These are phyloP conservation scores for Adoxophyes honmai DNA, from an alignment of 1,140 invertebrate species.

Conservation along the genomic window DNA sequence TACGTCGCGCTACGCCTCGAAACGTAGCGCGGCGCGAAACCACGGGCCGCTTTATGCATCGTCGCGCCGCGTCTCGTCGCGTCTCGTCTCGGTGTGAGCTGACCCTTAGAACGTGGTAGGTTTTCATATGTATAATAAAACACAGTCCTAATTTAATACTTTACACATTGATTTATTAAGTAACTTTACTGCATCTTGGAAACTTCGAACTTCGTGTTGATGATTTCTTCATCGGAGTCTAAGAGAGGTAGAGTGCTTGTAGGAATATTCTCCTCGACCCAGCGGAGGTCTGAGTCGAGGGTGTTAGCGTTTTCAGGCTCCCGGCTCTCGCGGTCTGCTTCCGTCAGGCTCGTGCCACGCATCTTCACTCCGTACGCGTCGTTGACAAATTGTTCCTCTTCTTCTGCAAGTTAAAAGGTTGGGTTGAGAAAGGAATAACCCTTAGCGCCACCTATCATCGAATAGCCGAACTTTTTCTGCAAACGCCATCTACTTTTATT, in stretches of 20 bases:
- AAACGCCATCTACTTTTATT: too few species aligned
- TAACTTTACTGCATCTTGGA: slow-evolving; percentile 90
- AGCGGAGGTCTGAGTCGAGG: slow-evolving; percentile 90
- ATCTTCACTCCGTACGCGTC: slow-evolving; percentile 92
- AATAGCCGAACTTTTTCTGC: too few species aligned
- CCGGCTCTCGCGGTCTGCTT: slow-evolving; percentile 25
- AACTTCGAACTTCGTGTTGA: slow-evolving; percentile 92
- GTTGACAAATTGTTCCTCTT: slow-evolving; percentile 89
- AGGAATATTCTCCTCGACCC: slow-evolving; percentile 95
- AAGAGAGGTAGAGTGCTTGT: slow-evolving; percentile 87
- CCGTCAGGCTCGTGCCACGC: slow-evolving; percentile 72
- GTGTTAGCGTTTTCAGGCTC: slow-evolving; percentile 52
- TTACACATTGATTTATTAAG: slow-evolving; percentile 37
- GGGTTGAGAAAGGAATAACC: too few species aligned
- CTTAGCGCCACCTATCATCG: too few species aligned
- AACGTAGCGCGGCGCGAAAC: too few species aligned
- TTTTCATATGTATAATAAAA: too few species aligned
- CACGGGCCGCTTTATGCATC: too few species aligned
- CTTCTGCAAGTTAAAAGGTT: slow-evolving; percentile 75
- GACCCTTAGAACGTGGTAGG: too few species aligned
- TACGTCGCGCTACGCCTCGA: too few species aligned
- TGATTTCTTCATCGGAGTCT: slow-evolving; percentile 94
- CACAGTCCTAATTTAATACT: slow-evolving; percentile 24
- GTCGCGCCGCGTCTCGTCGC: too few species aligned
- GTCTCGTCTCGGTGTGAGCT: too few species aligned